phyloP scores from a whole-genome alignment of 2,113 vertebrate genomes.

The Larimichthys crocea region DNA sequence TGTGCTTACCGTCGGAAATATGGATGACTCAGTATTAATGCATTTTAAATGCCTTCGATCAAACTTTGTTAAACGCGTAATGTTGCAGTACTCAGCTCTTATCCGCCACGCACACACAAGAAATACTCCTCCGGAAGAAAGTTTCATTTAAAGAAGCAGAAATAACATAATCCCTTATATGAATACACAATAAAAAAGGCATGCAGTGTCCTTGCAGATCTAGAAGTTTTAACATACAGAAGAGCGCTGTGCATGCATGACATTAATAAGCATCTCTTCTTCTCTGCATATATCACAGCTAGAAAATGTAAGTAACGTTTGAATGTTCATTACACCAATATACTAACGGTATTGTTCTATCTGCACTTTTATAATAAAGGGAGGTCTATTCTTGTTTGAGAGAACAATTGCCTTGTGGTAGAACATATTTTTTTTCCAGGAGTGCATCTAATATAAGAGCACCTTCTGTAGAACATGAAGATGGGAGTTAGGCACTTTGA shows the following conservation, averaged over 20 bases:
- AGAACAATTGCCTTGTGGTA: slow-evolving; percentile 17
- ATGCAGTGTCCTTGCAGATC: background rate
- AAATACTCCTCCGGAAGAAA: background rate
- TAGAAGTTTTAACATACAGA: background rate
- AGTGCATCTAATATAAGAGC: slow-evolving; percentile 39
- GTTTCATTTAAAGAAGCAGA: background rate
- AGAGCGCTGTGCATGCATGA: background rate
- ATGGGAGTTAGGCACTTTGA: slow-evolving; percentile 42
- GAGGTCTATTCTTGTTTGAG: background rate
- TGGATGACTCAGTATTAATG: background rate
- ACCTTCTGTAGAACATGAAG: slow-evolving; percentile 34
- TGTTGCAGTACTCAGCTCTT: background rate
- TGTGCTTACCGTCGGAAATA: background rate
- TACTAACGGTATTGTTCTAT: background rate
- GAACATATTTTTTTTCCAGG: background rate
- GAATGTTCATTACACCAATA: background rate
- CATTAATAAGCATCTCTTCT: background rate
- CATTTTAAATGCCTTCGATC: background rate
- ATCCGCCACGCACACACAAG: no score
- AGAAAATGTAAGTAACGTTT: background rate
- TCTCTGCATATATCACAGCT: background rate
- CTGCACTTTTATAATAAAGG: slow-evolving; percentile 7
- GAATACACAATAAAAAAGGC: background rate
- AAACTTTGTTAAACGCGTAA: background rate
- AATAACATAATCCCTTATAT: background rate